phyloP scores from a whole-genome alignment of 2,797 vertebrate genomes.

The Lagocephalus sceleratus region DNA sequence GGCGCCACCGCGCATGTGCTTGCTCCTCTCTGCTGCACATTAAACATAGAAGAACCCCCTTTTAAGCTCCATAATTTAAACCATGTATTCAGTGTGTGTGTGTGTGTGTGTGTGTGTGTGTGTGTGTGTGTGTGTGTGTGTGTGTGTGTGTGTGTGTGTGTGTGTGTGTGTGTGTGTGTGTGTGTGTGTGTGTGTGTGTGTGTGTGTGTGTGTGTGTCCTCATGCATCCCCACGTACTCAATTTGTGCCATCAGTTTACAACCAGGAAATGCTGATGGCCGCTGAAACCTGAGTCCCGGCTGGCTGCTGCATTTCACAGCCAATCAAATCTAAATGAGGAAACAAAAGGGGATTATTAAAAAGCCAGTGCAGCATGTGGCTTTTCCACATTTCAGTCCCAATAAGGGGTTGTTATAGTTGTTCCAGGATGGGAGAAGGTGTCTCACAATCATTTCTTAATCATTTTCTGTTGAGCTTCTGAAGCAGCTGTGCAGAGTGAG shows the following conservation, averaged over 20 bases:
- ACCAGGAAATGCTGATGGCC: constrained; percentile 79
- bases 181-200: neutral
- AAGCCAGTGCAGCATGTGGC: constrained; percentile 65
- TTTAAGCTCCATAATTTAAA: constrained; percentile 25
- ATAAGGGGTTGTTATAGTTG: no score
- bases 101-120: neutral
- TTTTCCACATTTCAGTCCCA: constrained; percentile 25
- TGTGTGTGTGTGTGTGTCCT: constrained; percentile 11
- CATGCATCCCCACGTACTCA: constrained; percentile 14
- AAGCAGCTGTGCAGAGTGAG: neutral
- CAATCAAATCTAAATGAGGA: constrained; percentile 86
- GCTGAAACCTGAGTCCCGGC: constrained; percentile 78
- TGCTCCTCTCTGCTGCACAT: constrained; percentile 17
- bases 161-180: neutral
- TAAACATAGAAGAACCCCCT: constrained; percentile 30
- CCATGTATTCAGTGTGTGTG: neutral
- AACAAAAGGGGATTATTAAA: constrained; percentile 80
- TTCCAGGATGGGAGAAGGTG: constrained; percentile 26
- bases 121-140: neutral
- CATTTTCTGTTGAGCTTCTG: constrained; percentile 2
- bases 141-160: neutral
- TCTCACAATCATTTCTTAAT: constrained; percentile 74
- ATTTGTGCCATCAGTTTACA: constrained; percentile 65
- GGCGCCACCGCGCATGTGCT: constrained; percentile 2
- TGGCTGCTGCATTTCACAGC: constrained; percentile 78